A percentile compares a stretch with the other conserved stretches of the same genome.
These are phyloP conservation scores for Noturus placidus DNA, from an alignment of 2,113 vertebrate species.

Conservation along the genomic window DNA sequence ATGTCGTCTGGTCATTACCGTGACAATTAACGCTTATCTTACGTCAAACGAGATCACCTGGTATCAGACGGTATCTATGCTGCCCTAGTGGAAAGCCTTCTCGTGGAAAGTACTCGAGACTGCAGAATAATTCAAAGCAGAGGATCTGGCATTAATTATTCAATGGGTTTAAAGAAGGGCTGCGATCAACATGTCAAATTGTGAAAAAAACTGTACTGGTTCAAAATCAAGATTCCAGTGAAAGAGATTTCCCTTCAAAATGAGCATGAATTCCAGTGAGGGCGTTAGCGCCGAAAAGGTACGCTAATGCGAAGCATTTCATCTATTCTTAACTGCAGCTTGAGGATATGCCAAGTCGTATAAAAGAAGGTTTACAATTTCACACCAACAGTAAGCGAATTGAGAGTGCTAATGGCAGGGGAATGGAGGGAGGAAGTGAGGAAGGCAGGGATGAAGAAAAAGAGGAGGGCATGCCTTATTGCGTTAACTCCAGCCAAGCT, in stretches of 20 bases:
- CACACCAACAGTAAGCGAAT: not conserved
- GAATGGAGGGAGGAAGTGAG: not conserved
- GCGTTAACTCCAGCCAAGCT: constrained; percentile 18
- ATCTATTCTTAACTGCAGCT: constrained; percentile 14
- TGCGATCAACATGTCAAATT: not conserved
- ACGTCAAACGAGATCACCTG: not conserved
- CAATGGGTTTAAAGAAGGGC: constrained; percentile 6
- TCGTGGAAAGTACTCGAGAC: not conserved
- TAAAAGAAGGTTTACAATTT: constrained; percentile 32
- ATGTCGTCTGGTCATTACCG: not conserved
- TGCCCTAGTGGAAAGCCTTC: not conserved
- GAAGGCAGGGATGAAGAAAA: not conserved
- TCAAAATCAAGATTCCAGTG: not conserved
- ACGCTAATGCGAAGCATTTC: not conserved
- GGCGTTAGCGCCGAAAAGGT: not conserved
- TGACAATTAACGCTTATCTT: not conserved
- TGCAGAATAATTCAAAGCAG: constrained; percentile 6
- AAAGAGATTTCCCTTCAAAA: not conserved
- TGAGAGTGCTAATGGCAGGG: not conserved
- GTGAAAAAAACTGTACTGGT: not conserved
- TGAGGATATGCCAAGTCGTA: constrained; percentile 18
- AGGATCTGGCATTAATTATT: constrained; percentile 20
- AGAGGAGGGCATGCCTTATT: not conserved
- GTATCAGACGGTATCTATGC: not conserved
- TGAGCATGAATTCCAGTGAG: not conserved